Evolutionary conservation across 2,888 invertebrate species (phyloP), one percentile per base, ranked within the genome.

Genomic region (Cheilosia impressa): DNA sequence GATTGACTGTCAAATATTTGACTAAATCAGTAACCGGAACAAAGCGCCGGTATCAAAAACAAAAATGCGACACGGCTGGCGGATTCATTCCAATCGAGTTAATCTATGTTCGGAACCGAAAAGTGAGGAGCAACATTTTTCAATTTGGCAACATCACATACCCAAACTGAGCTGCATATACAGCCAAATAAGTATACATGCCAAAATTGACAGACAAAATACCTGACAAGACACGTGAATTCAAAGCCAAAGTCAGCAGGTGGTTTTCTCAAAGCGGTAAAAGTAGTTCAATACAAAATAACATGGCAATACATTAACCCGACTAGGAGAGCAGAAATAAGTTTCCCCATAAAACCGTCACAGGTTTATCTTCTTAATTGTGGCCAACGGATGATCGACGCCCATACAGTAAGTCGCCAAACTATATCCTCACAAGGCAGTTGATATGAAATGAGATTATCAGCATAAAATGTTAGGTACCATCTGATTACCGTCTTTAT

Each of bases 381-480:
- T 52, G 45, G n/a, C 43, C 43, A 55, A 47, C 17, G 45, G 52
- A n/a, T 47, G 47, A 38, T 65, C 57, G 65, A 45, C 43, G 3
- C 19, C 58, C 52, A 17, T 58, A 76, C 24, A 34, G 34, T 50
- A 6, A 43, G 34, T n/a, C 27, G 7, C 15, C 22, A 43, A 17
- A 38, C 10, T 53, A 53, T 7, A 9, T 19, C 43, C 43, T 13
- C 10, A 19, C 53, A 22, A 19, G 62, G 10, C 34, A 41, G 15
- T 45, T 41, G 55, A 69, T 27, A 6, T 69, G 50, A 22, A 78
- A 71, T 68, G 38, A 62, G 60, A 68, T 73, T 60, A 81, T 53
- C 65, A 66, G 27, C 34, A 50, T 72, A 60, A 66, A 81, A 75
- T 60, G 63, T 69, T 60, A 69, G 52, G 41, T 71, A 58, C 58